Evolutionary conservation across 1,140 invertebrate genomes (phyloP).

Genomic region (Drosophila nannoptera): DNA sequence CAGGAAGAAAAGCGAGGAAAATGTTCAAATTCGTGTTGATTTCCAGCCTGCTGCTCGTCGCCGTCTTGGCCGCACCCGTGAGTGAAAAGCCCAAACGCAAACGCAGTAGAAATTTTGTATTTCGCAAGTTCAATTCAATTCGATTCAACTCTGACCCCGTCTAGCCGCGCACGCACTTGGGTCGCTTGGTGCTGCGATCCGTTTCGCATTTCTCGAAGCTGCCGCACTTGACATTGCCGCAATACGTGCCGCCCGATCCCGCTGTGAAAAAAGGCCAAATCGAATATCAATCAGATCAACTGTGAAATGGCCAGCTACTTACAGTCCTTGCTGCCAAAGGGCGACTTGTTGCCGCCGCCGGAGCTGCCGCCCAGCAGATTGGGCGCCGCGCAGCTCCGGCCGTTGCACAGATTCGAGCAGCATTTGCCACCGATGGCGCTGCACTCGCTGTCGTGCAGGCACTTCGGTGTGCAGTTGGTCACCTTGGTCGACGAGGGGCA

Average conservation of each 20-base stretch:
- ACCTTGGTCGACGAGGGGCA: conserved; percentile 84
- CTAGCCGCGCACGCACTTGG: conserved; percentile 82
- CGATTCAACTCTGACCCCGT: neutral
- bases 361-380: conserved; percentile 73
- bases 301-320: conserved; percentile 24
- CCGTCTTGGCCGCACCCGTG: conserved; percentile 62
- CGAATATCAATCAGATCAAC: too few relatives aligned
- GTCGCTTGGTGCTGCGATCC: conserved; percentile 83
- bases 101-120: conserved; percentile 21
- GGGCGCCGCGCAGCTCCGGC: conserved; percentile 82
- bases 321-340: conserved; percentile 77
- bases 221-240: conserved; percentile 84
- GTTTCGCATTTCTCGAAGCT: conserved; percentile 84
- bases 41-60: conserved; percentile 66
- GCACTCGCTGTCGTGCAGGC: conserved; percentile 84
- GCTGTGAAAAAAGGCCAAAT: too few relatives aligned
- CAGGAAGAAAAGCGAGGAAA: conserved; percentile 4
- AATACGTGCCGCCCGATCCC: conserved; percentile 82
- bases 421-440: conserved; percentile 82
- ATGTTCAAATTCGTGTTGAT: conserved; percentile 74
- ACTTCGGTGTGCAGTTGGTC: conserved; percentile 83
- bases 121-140: neutral
- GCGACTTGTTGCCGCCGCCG: conserved; percentile 49
- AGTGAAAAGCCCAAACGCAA: conserved; percentile 47
- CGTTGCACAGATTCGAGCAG: conserved; percentile 85